A percentile compares a stretch with the other conserved stretches of the same genome.
phyloP scores from a whole-genome alignment of 2,797 vertebrate species.

The Pipistrellus kuhlii region DNA sequence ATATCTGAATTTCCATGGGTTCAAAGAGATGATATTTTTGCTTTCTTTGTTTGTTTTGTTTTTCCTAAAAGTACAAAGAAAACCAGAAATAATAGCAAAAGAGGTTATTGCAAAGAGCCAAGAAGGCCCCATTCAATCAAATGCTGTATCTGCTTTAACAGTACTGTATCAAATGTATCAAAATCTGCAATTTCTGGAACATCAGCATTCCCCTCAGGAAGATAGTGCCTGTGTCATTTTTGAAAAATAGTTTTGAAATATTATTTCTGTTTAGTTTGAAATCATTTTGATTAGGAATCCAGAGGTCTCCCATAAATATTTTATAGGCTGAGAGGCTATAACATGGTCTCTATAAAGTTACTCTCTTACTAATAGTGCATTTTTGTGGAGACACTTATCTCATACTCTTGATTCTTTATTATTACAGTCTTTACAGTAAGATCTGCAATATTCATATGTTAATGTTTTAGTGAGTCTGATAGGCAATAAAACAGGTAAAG shows the following conservation, averaged over 20 bases:
- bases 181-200: neutral
- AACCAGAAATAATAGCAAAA: neutral
- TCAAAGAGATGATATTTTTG: constrained; percentile 15
- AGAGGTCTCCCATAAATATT: neutral
- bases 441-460: neutral
- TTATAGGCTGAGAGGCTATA: neutral
- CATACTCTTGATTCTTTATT: neutral
- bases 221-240: neutral
- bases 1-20: neutral
- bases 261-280: constrained; percentile 53
- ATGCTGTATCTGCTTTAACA: neutral
- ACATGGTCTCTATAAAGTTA: neutral
- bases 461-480: neutral
- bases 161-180: neutral
- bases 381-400: neutral
- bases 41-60: constrained; percentile 34
- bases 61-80: neutral
- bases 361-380: neutral
- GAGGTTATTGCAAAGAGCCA: neutral
- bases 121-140: neutral
- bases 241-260: neutral
- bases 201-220: neutral
- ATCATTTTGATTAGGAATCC: neutral
- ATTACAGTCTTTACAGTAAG: neutral
- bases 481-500: neutral